A percentile compares a stretch with the other conserved stretches of the same genome.
Evolutionary conservation across 2,113 vertebrate genomes (phyloP).

Genomic region (Triplophysa tibetana): DNA sequence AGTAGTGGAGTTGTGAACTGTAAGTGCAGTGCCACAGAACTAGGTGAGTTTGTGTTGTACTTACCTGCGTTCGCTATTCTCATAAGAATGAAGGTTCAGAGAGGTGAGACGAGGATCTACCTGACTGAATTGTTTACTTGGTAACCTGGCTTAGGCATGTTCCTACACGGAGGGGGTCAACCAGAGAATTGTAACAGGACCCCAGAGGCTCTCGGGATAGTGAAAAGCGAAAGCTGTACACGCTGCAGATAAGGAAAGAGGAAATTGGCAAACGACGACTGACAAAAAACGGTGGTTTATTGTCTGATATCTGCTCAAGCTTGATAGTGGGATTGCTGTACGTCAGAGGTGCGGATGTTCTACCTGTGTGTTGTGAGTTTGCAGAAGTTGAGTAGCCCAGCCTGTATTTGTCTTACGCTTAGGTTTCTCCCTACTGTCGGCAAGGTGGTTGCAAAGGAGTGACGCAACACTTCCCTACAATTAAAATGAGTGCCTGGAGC

Average conservation of each 20-base stretch:
- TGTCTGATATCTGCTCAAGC: background rate
- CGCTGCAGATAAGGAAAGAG: conserved; percentile 5
- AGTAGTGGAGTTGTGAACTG: conserved; percentile 6
- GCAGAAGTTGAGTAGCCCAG: background rate
- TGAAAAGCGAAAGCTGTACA: background rate
- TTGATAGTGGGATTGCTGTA: background rate
- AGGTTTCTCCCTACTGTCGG: conserved; percentile 31
- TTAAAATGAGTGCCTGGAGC: conserved; percentile 63
- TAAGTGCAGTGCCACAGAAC: conserved; percentile 15
- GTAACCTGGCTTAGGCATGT: conserved; percentile 25
- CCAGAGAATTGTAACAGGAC: conserved; percentile 26
- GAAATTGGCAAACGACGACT: conserved; percentile 17
- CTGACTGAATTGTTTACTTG: conserved; percentile 20
- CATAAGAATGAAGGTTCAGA: background rate
- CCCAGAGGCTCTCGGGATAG: background rate
- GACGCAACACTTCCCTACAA: conserved; percentile 65
- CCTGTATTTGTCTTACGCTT: background rate
- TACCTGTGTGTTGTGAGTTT: background rate
- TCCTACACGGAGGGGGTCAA: conserved; percentile 26
- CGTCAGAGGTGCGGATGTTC: background rate
- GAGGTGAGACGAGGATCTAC: conserved; percentile 4
- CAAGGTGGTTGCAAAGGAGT: conserved; percentile 36
- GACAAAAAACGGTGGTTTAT: background rate
- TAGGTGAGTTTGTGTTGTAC: background rate
- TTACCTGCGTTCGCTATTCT: background rate